Conservation (phyloP, 2,113 vertebrate species). For the Seriola rivoliana region DNA sequence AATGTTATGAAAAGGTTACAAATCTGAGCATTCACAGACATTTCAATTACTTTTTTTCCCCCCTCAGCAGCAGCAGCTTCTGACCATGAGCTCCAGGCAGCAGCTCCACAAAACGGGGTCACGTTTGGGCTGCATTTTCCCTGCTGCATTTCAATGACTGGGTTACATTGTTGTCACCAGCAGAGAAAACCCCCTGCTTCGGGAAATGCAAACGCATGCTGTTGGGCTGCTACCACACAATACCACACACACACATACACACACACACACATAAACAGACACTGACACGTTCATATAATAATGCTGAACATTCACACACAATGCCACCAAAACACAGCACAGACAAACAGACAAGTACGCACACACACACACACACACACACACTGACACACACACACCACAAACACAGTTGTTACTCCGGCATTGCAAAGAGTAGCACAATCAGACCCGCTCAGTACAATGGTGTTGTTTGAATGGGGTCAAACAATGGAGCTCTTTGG, state of each 20-base stretch:
- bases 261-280: slow-evolving; percentile 35
- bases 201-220: slow-evolving; percentile 63
- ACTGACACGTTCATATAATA: slow-evolving; percentile 27
- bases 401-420: slow-evolving; percentile 51
- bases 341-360: slow-evolving; percentile 21
- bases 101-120: slow-evolving; percentile 48
- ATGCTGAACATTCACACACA: slow-evolving; percentile 40
- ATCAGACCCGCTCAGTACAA: slow-evolving; percentile 73
- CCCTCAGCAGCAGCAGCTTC: neutral
- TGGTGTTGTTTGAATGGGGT: slow-evolving; percentile 74
- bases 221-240: slow-evolving; percentile 53
- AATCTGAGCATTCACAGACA: slow-evolving; percentile 3
- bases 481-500: slow-evolving; percentile 79
- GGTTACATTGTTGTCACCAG: slow-evolving; percentile 62
- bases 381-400: slow-evolving; percentile 29
- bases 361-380: slow-evolving; percentile 34
- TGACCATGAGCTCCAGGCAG: neutral
- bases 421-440: slow-evolving; percentile 54
- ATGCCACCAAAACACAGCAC: slow-evolving; percentile 27
- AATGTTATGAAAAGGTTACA: neutral
- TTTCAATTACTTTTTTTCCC: neutral
- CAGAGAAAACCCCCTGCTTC: slow-evolving; percentile 42
- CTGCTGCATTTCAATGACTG: slow-evolving; percentile 64
- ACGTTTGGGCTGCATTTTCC: slow-evolving; percentile 39
- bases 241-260: slow-evolving; percentile 3